Base-by-base conservation (phyloP, 2,797 vertebrate genomes). In the Harpagifer antarcticus region DNA sequence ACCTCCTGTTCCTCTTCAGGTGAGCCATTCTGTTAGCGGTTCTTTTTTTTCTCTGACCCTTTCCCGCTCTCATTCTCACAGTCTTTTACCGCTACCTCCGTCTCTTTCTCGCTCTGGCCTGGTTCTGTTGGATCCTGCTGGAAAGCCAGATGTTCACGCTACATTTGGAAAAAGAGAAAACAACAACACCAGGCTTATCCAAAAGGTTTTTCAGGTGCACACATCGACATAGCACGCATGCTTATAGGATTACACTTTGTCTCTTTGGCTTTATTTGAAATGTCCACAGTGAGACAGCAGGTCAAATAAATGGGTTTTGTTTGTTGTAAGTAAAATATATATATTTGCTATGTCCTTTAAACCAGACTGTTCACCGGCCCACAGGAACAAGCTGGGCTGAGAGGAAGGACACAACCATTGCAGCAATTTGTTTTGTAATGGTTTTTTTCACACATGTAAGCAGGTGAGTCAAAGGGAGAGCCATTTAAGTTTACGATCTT, bases 101-200 rank as follows among this genome's bases (percentile, higher is more conserved):
- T 63, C 12, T 12, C 27, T 59, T 43, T 67, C 48, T 76, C 55
- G 73, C 49, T 71, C 20, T 88, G 86, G 84, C 81, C 79, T 79
- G 83, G 52, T 82, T 87, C 59, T 50, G 71, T 72, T 79, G 74
- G 59, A 81, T 79, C 75, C 71, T 77, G 70, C 80, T 80, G 37
- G 65, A 86, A 76, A 74, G 66, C 31, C 56, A 59, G 69, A 61
- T 72, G 66, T 54, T 76, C 52, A 45, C 43, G 1, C 33, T 37
- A 20, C 42, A 19, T 15, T 31, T 31, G 14, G 23, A 16, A 31
- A 54, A 8, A 31, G 27, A 27, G 14, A 54, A 9, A 37, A 37
- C 33, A 9, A 37, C 33, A 37, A 19, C 14, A 44, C 16, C 70
- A 16, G 64, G 31, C 42, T 53, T 20, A 72, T 60, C 37, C 53